Evolutionary conservation across 2,113 vertebrate species (phyloP).

Genomic region (Phaethornis superciliosus): DNA sequence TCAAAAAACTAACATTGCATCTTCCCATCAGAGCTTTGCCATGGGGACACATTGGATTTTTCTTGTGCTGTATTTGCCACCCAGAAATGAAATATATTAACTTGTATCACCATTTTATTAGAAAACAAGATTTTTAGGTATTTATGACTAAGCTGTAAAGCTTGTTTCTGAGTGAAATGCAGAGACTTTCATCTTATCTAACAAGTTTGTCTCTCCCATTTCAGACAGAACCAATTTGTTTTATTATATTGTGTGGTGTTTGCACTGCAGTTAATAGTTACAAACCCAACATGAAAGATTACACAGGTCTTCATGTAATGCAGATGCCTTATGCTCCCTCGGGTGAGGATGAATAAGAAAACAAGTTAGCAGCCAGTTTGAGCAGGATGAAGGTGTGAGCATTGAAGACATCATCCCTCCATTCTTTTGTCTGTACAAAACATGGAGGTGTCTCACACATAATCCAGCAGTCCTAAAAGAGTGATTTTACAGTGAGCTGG

Average conservation of each 20-base stretch:
- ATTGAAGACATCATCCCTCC: neutral
- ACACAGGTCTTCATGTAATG: neutral
- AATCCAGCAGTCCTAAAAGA: neutral
- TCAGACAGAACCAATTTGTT: constrained; percentile 23
- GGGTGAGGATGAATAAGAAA: neutral
- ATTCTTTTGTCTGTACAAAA: neutral
- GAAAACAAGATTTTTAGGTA: constrained; percentile 40
- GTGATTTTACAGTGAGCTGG: neutral
- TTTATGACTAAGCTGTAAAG: constrained; percentile 57
- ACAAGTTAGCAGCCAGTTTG: neutral
- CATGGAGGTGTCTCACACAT: neutral
- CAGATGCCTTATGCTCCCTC: neutral
- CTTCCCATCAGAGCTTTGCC: neutral
- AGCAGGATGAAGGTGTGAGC: neutral
- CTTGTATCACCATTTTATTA: constrained; percentile 44
- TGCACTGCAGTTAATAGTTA: neutral
- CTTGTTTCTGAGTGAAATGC: constrained; percentile 31
- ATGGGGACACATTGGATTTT: constrained; percentile 12
- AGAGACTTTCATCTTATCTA: constrained; percentile 25
- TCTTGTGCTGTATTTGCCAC: neutral
- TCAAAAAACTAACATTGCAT: neutral
- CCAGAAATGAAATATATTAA: constrained; percentile 60
- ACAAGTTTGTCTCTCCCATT: constrained; percentile 34
- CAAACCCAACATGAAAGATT: neutral
- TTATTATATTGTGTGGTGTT: neutral